A percentile compares a stretch with the other conserved stretches of the same genome.
Conservation (phyloP, 2,888 invertebrate genomes). For the Drosophila niveifrons region DNA sequence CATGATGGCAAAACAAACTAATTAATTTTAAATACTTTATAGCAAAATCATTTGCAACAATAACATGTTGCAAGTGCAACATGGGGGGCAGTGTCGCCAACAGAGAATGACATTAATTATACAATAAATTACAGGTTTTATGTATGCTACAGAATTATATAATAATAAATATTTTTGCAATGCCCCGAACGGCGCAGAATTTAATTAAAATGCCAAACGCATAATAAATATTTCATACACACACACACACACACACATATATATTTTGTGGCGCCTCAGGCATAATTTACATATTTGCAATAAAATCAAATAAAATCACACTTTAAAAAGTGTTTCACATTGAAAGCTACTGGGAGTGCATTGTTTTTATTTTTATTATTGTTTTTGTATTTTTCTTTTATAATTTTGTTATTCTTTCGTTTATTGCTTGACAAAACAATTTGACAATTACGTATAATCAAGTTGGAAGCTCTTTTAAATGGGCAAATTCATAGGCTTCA, state of each 20-base stretch:
- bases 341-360: not conserved
- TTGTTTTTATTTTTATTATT: not conserved
- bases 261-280: conserved; percentile 11
- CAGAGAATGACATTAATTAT: conserved; percentile 66
- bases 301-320: conserved; percentile 37
- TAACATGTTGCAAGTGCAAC: conserved; percentile 23
- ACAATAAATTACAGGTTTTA: conserved; percentile 65
- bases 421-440: conserved; percentile 29
- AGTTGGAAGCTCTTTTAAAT: conserved; percentile 43
- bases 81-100: conserved; percentile 2
- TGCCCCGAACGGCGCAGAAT: conserved; percentile 44
- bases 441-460: conserved; percentile 53
- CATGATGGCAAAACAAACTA: conserved; percentile 24
- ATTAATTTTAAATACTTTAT: conserved; percentile 47
- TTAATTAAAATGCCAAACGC: conserved; percentile 75
- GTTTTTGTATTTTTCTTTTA: not conserved
- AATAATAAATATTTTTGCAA: conserved; percentile 47
- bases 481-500: conserved; percentile 48
- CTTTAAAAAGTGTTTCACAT: conserved; percentile 33
- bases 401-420: not conserved
- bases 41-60: conserved; percentile 30
- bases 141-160: conserved; percentile 32
- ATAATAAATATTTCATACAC: conserved; percentile 68
- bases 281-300: conserved; percentile 5
- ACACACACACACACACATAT: conserved; percentile 27